Evolutionary conservation across 2,113 vertebrate species (phyloP).

Genomic region (human (Homo sapiens)): DNA sequence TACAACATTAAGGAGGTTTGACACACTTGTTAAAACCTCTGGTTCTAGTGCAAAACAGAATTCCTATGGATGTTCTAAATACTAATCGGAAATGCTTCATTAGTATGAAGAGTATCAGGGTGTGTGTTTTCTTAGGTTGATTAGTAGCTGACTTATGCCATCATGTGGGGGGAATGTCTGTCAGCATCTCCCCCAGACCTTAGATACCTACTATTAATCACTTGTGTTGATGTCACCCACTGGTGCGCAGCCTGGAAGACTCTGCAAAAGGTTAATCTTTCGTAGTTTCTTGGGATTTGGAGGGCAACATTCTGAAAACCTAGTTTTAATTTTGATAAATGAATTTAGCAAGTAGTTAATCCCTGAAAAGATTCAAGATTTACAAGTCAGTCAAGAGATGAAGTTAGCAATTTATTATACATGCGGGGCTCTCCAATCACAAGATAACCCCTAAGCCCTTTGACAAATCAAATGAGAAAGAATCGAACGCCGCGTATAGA

Average conservation of each 20-base stretch:
- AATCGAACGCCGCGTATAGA: background rate
- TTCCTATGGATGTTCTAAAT: background rate
- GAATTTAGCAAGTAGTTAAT: constrained; percentile 61
- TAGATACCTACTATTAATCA: constrained; percentile 10
- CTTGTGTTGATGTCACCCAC: background rate
- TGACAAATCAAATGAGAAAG: background rate
- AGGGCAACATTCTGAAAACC: constrained; percentile 37
- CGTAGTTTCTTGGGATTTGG: constrained; percentile 53
- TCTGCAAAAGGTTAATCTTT: constrained; percentile 61
- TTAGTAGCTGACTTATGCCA: background rate
- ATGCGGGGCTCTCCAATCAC: background rate
- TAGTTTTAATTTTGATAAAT: constrained; percentile 74
- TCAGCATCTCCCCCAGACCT: background rate
- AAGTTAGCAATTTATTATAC: constrained; percentile 48
- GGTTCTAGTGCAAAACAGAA: background rate
- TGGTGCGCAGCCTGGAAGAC: background rate
- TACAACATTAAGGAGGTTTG: background rate
- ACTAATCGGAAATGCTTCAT: background rate
- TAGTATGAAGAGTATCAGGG: background rate
- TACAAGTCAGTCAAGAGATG: constrained; percentile 56
- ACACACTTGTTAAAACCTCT: background rate
- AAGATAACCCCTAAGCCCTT: background rate
- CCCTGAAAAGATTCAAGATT: constrained; percentile 43
- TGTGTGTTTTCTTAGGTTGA: constrained; percentile 1
- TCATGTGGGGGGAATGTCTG: background rate